A percentile compares a stretch with the other conserved stretches of the same genome.
These are phyloP conservation scores for Chydorus sphaericus DNA, from an alignment of 2,888 invertebrate species.

Conservation along the genomic window DNA sequence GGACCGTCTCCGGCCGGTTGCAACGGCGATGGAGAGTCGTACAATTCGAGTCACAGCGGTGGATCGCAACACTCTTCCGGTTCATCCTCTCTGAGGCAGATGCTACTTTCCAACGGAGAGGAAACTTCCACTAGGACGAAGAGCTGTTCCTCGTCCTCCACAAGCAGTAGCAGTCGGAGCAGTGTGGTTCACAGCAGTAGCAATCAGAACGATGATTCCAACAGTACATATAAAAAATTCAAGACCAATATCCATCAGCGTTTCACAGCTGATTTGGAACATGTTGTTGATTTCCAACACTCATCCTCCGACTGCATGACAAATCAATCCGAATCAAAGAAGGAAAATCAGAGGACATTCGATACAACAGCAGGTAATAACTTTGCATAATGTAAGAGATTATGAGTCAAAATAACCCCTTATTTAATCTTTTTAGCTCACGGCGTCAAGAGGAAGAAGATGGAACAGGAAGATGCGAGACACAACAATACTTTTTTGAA, in stretches of 20 bases:
- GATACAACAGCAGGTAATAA: neutral
- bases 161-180: conserved; percentile 1
- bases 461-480: neutral
- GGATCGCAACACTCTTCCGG: neutral
- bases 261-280: conserved; percentile 38
- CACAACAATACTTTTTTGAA: no score
- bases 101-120: neutral
- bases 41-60: conserved; percentile 1
- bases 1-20: neutral
- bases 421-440: neutral
- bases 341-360: neutral
- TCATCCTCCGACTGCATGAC: neutral
- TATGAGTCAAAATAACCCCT: neutral
- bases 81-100: neutral
- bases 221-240: conserved; percentile 48
- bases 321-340: neutral
- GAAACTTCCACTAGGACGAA: neutral
- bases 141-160: neutral
- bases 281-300: conserved; percentile 4
- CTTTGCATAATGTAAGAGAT: neutral
- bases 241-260: conserved; percentile 86
- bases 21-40: neutral
- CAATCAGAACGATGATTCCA: neutral
- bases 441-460: neutral
- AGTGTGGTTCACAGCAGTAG: neutral